Conservation (phyloP, 2,888 invertebrate species). For the Heliconius erato region DNA sequence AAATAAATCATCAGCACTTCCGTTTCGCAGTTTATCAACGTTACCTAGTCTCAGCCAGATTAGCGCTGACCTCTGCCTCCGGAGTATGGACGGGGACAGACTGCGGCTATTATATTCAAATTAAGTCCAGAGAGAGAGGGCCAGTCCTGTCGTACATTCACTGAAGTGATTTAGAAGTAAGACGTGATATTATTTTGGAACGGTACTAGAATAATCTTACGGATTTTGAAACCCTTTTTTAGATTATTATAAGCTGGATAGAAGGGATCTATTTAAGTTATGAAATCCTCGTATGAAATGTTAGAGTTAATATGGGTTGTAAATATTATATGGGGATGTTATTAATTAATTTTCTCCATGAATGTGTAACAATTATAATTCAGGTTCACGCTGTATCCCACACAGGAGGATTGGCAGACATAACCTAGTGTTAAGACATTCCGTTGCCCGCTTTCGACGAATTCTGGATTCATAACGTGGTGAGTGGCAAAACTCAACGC, state of each 20-base stretch:
- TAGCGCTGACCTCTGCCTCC: constrained; percentile 48
- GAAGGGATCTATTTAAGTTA: constrained; percentile 3
- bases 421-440: not conserved
- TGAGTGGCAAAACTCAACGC: no score
- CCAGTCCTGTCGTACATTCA: constrained; percentile 51
- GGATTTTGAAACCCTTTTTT: constrained; percentile 46
- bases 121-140: constrained; percentile 54
- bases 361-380: not conserved
- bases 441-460: not conserved
- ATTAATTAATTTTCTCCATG: not conserved
- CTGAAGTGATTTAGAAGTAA: constrained; percentile 56
- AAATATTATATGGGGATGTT: not conserved
- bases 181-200: constrained; percentile 51
- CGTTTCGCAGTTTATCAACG: constrained; percentile 55
- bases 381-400: not conserved
- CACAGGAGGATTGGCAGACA: not conserved
- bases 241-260: constrained; percentile 30
- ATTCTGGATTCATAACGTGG: not conserved
- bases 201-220: constrained; percentile 49
- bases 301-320: not conserved
- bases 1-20: constrained; percentile 56
- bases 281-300: constrained; percentile 10
- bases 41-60: constrained; percentile 48
- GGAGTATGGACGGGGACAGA: constrained; percentile 37
- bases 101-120: constrained; percentile 55